Evolutionary conservation across 1,140 invertebrate genomes (phyloP).

Genomic region (Yoshiicerus persimilis): DNA sequence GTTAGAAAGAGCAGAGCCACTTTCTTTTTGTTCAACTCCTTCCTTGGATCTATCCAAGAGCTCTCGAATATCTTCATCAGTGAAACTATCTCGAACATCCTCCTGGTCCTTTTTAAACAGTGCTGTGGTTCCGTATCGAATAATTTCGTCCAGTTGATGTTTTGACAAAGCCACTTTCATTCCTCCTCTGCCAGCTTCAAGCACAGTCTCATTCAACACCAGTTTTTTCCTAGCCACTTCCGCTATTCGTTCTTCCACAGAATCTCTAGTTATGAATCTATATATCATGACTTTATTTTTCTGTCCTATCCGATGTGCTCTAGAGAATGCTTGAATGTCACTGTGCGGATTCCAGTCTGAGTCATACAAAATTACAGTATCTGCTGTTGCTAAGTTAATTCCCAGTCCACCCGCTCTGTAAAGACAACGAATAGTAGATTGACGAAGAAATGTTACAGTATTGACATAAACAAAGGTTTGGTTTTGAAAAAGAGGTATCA

Average conservation of each 20-base stretch:
- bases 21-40: constrained; percentile 96
- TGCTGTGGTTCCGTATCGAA: constrained; percentile 99
- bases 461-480: too few relatives aligned
- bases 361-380: neutral
- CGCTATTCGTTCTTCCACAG: constrained; percentile 97
- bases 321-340: constrained; percentile 97
- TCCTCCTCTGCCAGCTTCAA: constrained; percentile 85
- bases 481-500: too few relatives aligned
- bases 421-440: constrained; percentile 69
- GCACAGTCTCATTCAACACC: constrained; percentile 99
- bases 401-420: constrained; percentile 77
- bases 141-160: constrained; percentile 98
- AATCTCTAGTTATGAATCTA: constrained; percentile 98
- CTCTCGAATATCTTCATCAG: constrained; percentile 91
- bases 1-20: constrained; percentile 99
- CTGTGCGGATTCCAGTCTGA: constrained; percentile 74
- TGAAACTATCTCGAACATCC: constrained; percentile 84
- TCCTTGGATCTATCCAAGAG: constrained; percentile 90
- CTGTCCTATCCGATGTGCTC: constrained; percentile 98
- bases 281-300: constrained; percentile 99
- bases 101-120: constrained; percentile 83
- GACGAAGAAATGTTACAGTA: too few relatives aligned
- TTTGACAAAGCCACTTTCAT: constrained; percentile 84
- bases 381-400: neutral
- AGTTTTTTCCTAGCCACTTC: constrained; percentile 99